These are phyloP conservation scores for Leptopilina boulardi DNA, from an alignment of 1,140 invertebrate species.

Conservation along the genomic window DNA sequence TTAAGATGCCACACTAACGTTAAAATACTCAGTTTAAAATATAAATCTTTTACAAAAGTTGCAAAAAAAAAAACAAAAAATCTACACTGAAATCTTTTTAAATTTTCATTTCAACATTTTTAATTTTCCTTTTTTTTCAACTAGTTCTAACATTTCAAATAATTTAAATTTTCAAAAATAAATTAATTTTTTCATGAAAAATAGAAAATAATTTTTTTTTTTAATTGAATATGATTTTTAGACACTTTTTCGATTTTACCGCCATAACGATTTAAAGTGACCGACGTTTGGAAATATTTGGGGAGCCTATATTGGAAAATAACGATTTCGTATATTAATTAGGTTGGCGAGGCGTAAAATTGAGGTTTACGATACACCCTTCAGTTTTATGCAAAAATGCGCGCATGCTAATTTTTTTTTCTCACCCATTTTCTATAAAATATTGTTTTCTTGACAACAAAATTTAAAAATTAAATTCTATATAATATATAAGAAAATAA, in stretches of 20 bases:
- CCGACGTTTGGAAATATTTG: conserved; percentile 2
- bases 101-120: no score
- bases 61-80: no score
- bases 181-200: no score
- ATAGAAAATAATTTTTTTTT: not conserved
- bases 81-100: no score
- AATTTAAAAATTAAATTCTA: no score
- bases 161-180: no score
- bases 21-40: not conserved
- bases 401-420: no score
- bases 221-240: conserved; percentile 14
- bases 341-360: conserved; percentile 28
- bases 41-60: not conserved
- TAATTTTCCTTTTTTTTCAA: no score
- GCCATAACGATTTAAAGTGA: conserved; percentile 9
- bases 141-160: no score
- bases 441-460: no score
- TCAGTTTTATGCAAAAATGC: conserved; percentile 13
- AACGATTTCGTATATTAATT: conserved; percentile 30
- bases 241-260: conserved; percentile 26
- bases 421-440: no score
- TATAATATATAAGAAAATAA: no score
- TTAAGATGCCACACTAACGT: not conserved
- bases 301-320: conserved; percentile 21
- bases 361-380: conserved; percentile 16